These are phyloP conservation scores for Chamaetylas fuelleborni DNA, from an alignment of 2,113 vertebrate genomes.

Conservation along the genomic window DNA sequence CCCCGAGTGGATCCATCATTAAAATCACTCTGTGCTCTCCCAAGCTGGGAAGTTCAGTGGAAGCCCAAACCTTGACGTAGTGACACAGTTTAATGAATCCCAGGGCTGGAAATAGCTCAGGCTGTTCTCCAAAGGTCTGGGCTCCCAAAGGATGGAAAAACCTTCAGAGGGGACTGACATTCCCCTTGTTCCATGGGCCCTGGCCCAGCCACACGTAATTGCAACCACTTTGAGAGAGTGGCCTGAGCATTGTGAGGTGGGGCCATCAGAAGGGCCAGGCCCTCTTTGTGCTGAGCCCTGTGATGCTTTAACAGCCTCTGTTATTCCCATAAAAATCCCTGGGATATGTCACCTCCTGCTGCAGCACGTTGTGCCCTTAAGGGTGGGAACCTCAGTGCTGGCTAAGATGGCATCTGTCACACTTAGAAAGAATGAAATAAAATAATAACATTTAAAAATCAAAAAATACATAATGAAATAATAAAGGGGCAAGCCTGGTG, in stretches of 20 bases:
- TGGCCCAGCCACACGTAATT: background rate
- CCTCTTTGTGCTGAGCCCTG: background rate
- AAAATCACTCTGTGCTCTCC: background rate
- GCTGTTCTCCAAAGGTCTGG: background rate
- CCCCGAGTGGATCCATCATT: background rate
- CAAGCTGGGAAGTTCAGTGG: conserved; percentile 17
- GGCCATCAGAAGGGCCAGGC: background rate
- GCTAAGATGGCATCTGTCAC: background rate
- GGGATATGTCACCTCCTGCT: background rate
- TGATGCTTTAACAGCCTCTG: background rate
- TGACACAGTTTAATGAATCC: conserved; percentile 4
- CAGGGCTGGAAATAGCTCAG: conserved; percentile 1
- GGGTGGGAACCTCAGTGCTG: background rate
- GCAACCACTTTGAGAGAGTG: background rate
- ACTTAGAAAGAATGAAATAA: background rate
- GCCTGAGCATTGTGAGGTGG: background rate
- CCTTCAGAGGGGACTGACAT: background rate
- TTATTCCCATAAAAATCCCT: background rate
- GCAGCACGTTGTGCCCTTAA: background rate
- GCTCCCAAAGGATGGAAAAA: background rate
- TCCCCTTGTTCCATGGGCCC: background rate
- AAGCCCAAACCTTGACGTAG: background rate
- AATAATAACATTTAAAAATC: background rate
- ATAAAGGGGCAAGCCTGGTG: background rate
- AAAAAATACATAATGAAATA: too few species aligned